Base-by-base conservation (phyloP, 1,140 invertebrate genomes). In the Drosophila equinoxialis region DNA sequence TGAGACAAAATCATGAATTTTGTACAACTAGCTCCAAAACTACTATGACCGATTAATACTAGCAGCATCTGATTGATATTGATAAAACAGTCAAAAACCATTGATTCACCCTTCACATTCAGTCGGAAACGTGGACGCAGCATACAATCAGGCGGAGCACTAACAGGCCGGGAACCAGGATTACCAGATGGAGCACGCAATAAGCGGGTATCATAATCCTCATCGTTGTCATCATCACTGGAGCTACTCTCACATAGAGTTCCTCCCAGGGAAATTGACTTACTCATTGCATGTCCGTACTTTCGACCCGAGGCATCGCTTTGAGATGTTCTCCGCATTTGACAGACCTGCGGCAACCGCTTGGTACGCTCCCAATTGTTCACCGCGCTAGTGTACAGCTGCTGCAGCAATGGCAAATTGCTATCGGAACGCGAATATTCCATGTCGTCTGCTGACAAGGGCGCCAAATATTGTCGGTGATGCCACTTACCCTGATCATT, bases 401-500 rank as follows among this genome's bases (percentile, higher is more conserved):
- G 93, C 72, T 94, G 94, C 78, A 94, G 93, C 81, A 93, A 90
- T n/a, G 74, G 20, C 35, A 79, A 63, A 57, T 78, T 84, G 59
- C 65, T 79, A 30, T 91, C 79, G 60, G 89, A 89, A 42, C 86
- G 77, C n/a, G 82, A 71, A n/a, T 20, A 30, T 6, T 81, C 78
- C 69, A 51, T 35, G 84, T 93, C 57, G 89, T 92, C 65, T 83
- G 93, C 71, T 79, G 45, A 20, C 7, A 8, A 23, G 7, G 79
- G 67, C 81, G 92, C 41, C 57, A 87, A 61, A 69, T 71, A 87
- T 61, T 79, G 75, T 23, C 20, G 75, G 23, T 23, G 75, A 23
- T 58, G 74, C 78, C 75, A 93, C 93, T 93, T 92, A 97, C 96
- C 96, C 92, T 97, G 96, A 87, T 96, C 96, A 90, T 95, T 94